A percentile compares a stretch with the other conserved stretches of the same genome.
Conservation (phyloP, 2,797 vertebrate genomes). For the Coendou prehensilis region DNA sequence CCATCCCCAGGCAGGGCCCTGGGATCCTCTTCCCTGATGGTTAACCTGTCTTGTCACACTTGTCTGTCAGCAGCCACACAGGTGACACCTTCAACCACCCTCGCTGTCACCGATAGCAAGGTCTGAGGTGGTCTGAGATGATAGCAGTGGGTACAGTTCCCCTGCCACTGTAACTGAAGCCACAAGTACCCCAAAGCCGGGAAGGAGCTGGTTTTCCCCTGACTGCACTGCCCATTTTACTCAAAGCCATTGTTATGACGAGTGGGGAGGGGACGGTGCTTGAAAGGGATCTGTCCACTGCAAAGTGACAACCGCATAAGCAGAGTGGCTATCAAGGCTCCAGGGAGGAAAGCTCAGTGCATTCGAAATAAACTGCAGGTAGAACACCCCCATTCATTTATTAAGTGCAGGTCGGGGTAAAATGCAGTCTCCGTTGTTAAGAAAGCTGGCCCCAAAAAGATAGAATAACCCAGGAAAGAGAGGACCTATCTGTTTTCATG, state of each 20-base stretch:
- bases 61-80: background rate
- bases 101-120: conserved; percentile 81
- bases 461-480: background rate
- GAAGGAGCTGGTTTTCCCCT: conserved; percentile 90
- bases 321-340: background rate
- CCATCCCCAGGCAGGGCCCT: background rate
- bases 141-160: conserved; percentile 87
- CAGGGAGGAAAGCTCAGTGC: background rate
- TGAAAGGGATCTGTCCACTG: background rate
- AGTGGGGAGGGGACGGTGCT: accelerated
- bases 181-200: conserved; percentile 48
- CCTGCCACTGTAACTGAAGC: conserved; percentile 84
- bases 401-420: background rate
- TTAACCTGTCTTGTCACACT: background rate
- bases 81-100: background rate
- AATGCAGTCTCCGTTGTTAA: conserved; percentile 25
- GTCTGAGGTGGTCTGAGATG: conserved; percentile 86
- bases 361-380: background rate
- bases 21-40: accelerated
- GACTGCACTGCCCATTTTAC: conserved; percentile 84
- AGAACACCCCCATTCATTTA: background rate
- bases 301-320: background rate
- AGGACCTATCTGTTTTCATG: conserved; percentile 23
- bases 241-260: conserved; percentile 73
- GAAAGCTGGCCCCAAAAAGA: background rate